Evolutionary conservation across 2,113 vertebrate species (phyloP).

Genomic region (Psammodynastes pulverulentus): DNA sequence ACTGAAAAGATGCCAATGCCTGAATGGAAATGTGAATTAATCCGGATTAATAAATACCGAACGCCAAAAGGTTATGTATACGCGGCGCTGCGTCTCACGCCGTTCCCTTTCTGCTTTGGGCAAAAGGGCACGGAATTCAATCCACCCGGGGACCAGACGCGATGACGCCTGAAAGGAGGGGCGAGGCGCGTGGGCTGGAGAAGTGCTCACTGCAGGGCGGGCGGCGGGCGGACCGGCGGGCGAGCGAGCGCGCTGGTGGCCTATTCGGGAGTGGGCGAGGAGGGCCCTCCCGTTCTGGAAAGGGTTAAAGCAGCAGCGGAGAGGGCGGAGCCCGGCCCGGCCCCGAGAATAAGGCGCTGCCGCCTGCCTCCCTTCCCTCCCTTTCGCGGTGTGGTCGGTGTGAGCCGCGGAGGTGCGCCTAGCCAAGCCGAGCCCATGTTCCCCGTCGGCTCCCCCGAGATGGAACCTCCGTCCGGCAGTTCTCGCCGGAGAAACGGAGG

Average conservation of each 20-base stretch:
- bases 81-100: not conserved
- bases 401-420: constrained; percentile 23
- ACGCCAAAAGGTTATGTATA: not conserved
- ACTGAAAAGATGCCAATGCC: not conserved
- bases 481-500: constrained; percentile 38
- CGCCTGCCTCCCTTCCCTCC: not conserved
- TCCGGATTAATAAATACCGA: not conserved
- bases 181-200: not conserved
- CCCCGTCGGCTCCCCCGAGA: not conserved
- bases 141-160: not conserved
- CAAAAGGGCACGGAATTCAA: not conserved
- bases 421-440: not conserved
- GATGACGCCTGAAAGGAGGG: not conserved
- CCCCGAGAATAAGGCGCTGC: constrained; percentile 57
- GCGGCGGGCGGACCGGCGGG: not conserved
- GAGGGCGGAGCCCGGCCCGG: constrained; percentile 52
- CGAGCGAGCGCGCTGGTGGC: not conserved
- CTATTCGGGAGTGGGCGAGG: constrained; percentile 9
- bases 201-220: not conserved
- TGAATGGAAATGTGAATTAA: not conserved
- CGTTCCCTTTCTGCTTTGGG: not conserved
- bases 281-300: constrained; percentile 26
- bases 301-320: constrained; percentile 50
- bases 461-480: constrained; percentile 1
- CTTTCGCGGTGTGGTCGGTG: constrained; percentile 10